Conservation (phyloP, 2,888 invertebrate species). For the Metopia argyrocephala region DNA sequence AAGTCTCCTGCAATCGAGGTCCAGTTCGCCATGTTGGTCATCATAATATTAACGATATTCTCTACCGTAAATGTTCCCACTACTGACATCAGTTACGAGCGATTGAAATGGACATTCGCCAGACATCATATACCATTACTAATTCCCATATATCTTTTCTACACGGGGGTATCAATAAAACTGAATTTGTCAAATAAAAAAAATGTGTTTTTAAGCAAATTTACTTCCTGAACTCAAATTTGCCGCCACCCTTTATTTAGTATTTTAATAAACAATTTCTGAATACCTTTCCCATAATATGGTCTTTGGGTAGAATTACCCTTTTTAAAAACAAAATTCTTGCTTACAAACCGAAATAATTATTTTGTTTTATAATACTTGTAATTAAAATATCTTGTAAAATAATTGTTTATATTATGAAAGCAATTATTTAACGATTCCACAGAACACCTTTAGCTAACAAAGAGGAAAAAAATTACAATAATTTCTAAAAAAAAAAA, state of each 20-base stretch:
- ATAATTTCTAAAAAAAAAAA: constrained; percentile 22
- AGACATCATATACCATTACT: too few relatives aligned
- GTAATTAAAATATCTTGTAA: constrained; percentile 57
- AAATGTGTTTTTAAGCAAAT: too few relatives aligned
- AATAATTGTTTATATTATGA: constrained; percentile 45
- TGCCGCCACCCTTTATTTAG: neutral
- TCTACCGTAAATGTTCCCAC: too few relatives aligned
- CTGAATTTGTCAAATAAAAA: too few relatives aligned
- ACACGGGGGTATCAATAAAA: too few relatives aligned
- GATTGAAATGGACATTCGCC: too few relatives aligned
- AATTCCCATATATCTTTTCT: too few relatives aligned
- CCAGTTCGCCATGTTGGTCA: too few relatives aligned
- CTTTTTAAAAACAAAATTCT: neutral
- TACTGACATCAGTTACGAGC: too few relatives aligned
- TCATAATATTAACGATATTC: too few relatives aligned
- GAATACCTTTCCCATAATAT: constrained; percentile 30
- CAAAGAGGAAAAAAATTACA: constrained; percentile 1
- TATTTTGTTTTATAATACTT: constrained; percentile 47
- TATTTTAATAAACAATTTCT: neutral
- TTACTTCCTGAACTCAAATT: too few relatives aligned
- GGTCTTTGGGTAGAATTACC: neutral
- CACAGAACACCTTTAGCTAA: constrained; percentile 26
- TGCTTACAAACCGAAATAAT: constrained; percentile 9
- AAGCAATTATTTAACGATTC: constrained; percentile 46
- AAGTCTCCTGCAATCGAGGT: too few relatives aligned